Conservation (phyloP, 2,797 vertebrate species). For the Yasuhikotakia modesta region DNA sequence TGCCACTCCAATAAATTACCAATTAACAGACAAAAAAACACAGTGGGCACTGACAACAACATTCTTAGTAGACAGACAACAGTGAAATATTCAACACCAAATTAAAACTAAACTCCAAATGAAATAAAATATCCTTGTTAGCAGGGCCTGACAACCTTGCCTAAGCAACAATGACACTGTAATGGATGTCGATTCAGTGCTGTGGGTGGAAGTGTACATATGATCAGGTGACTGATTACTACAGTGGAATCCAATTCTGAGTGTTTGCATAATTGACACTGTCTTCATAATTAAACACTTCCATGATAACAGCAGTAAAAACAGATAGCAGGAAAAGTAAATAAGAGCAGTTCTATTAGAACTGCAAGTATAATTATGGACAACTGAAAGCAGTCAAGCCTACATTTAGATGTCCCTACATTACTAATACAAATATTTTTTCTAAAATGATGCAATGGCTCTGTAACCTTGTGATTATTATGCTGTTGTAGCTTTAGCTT, state of each 20-base stretch:
- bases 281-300: slow-evolving; percentile 9
- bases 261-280: slow-evolving; percentile 26
- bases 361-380: neutral
- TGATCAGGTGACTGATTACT: slow-evolving; percentile 26
- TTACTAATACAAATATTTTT: neutral
- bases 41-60: neutral
- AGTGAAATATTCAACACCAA: neutral
- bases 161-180: neutral
- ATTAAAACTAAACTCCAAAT: neutral
- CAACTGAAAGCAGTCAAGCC: neutral
- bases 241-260: slow-evolving; percentile 22
- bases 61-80: neutral
- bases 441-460: neutral
- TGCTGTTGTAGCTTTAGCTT: neutral
- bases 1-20: slow-evolving; percentile 28
- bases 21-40: slow-evolving; percentile 28
- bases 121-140: slow-evolving; percentile 6
- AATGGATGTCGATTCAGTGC: slow-evolving; percentile 6
- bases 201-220: slow-evolving; percentile 24
- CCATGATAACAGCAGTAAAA: slow-evolving; percentile 4
- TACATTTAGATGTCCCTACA: neutral
- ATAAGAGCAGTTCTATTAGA: neutral
- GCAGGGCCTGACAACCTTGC: neutral
- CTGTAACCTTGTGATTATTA: neutral
- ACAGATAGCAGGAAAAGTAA: neutral